Percentiles rank a stretch among this genome's conserved stretches.
phyloP scores from a whole-genome alignment of 2,113 vertebrate genomes.

The Anas platyrhynchos region DNA sequence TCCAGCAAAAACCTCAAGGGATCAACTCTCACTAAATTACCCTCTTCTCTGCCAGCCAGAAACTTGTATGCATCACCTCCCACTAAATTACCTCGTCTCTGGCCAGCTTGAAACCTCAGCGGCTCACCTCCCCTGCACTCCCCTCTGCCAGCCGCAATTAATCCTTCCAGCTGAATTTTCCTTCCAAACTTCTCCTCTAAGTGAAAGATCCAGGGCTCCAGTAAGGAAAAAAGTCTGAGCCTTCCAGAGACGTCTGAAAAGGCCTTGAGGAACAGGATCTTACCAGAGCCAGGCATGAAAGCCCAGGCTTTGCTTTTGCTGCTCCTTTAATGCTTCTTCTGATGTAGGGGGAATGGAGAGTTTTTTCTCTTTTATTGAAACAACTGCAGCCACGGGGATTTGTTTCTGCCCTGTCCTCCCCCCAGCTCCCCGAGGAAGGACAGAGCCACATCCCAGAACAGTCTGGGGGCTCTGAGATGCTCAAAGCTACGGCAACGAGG shows the following conservation, averaged over 20 bases:
- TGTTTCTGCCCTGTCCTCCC: background rate
- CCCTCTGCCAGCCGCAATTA: background rate
- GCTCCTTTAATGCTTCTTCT: background rate
- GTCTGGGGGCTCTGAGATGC: background rate
- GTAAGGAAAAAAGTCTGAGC: background rate
- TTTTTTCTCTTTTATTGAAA: background rate
- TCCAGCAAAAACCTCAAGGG: slow-evolving; percentile 6
- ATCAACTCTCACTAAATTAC: slow-evolving; percentile 29
- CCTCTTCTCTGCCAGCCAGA: slow-evolving; percentile 11
- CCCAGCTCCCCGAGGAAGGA: background rate
- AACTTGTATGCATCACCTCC: background rate
- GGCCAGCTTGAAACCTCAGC: background rate
- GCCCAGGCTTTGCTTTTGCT: background rate
- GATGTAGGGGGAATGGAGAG: background rate
- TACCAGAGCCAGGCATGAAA: background rate
- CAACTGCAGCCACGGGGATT: background rate
- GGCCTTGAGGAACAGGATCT: background rate
- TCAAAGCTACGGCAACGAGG: background rate
- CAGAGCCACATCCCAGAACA: background rate
- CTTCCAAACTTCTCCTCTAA: background rate
- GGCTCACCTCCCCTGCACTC: background rate
- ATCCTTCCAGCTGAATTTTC: background rate
- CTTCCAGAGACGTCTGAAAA: background rate
- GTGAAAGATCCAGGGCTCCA: background rate
- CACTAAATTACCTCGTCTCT: background rate